Base-by-base conservation (phyloP, 1,140 invertebrate species). In the Lepidurus apus region DNA sequence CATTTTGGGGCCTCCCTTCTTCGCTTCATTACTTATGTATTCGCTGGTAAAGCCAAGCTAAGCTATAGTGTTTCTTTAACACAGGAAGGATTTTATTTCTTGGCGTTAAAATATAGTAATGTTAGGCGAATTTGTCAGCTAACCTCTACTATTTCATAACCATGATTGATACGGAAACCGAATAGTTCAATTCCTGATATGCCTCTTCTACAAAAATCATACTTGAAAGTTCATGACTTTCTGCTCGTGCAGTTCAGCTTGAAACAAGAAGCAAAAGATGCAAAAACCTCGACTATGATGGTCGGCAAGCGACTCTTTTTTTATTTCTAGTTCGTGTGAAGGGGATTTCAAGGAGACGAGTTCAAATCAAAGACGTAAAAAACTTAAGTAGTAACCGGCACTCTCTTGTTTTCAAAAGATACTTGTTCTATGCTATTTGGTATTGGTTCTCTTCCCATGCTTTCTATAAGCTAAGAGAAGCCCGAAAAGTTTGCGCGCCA, bases 281-380 rank as follows among this genome's bases (percentile, higher is more conserved):
- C 9, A 65, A 47, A 47, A 47, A 47, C 10, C 45, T 47, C 17
- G 45, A 10, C 45, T 47, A 4, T 17, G 17, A 47, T 47, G 45
- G 45, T 17, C 17, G 17, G 10, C 10, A 47, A 10, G 45, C 45
- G 10, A 11, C 21, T 65, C 13, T 65, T 65, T 65, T 65, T 26
- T 4, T 65, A n/a, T n/a, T 65, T 65, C 53, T 13, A 65, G 53
- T 65, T 65, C 53, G 53, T 65, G 53, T 65, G 53, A 65, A 65
- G 53, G 53, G 53, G 53, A 65, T 65, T 65, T 65, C 9, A 65
- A 65, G 53, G 53, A 65, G 53, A 65, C 53, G 53, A 65, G 53
- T 65, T 65, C n/a, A 65, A 65, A 65, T 11, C 45, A 11, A 11
- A 7, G 17, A 65, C 53, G 17, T 7, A 65, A 65, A 65, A 65